Percentiles rank a stretch among this genome's conserved stretches.
Evolutionary conservation across 2,888 invertebrate genomes (phyloP).

Genomic region (Tenthredo livida): DNA sequence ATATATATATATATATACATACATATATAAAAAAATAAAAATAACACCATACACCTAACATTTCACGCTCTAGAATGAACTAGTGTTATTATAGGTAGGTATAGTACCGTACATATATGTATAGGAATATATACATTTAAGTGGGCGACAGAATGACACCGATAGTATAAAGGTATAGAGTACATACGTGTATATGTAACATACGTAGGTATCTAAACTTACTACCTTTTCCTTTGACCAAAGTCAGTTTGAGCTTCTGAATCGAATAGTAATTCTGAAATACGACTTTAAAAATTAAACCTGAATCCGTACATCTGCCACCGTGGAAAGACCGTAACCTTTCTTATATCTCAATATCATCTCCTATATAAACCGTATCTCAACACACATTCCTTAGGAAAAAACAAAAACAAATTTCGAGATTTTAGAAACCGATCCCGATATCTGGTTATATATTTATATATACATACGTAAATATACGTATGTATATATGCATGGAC

Average conservation of each 20-base stretch:
- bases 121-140: not conserved
- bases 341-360: constrained; percentile 49
- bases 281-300: constrained; percentile 38
- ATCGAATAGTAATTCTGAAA: constrained; percentile 43
- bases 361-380: not conserved
- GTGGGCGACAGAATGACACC: not conserved
- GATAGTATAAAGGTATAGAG: not conserved
- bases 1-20: not conserved
- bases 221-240: not conserved
- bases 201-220: not conserved
- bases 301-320: constrained; percentile 43
- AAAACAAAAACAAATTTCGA: constrained; percentile 38
- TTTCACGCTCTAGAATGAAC: constrained; percentile 29
- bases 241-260: not conserved
- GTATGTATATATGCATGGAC: too few relatives aligned
- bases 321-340: constrained; percentile 13
- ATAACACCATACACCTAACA: not conserved
- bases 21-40: not conserved
- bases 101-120: not conserved
- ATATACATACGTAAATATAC: too few relatives aligned
- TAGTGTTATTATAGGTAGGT: not conserved
- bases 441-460: not conserved
- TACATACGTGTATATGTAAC: not conserved
- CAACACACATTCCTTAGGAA: not conserved
- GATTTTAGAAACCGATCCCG: not conserved